Conservation (phyloP, 1,140 invertebrate species). For the Papilio polyxenes region DNA sequence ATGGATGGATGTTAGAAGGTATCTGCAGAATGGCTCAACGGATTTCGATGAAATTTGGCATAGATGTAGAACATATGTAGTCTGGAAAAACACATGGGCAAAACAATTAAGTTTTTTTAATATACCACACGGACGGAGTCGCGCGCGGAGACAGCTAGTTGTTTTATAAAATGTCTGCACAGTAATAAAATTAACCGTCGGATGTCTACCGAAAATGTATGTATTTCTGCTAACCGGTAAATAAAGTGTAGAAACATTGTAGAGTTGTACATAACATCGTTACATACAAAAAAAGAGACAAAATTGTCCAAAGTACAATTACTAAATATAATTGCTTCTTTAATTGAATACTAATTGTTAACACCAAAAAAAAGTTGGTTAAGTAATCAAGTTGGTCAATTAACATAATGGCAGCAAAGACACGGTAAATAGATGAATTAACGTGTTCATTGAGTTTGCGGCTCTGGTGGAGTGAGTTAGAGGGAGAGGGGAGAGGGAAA, state of each 20-base stretch:
- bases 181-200: neutral
- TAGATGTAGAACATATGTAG: no score
- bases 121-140: neutral
- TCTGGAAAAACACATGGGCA: no score
- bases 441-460: slow-evolving; percentile 18
- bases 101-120: neutral
- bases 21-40: no score
- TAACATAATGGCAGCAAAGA: slow-evolving; percentile 22
- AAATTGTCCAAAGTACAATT: neutral
- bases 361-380: neutral
- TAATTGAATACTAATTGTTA: slow-evolving; percentile 34
- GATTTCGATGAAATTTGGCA: no score
- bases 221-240: no score
- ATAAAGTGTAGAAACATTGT: no score
- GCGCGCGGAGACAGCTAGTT: no score
- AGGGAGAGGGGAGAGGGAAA: neutral
- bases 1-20: no score
- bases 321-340: slow-evolving; percentile 28
- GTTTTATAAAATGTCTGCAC: no score
- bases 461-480: neutral
- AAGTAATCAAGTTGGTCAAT: slow-evolving; percentile 30
- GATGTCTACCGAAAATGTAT: neutral
- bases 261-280: no score
- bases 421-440: slow-evolving; percentile 24
- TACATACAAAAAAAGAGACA: neutral